Conservation (phyloP, 2,888 invertebrate genomes). For the Laothoe populi region DNA sequence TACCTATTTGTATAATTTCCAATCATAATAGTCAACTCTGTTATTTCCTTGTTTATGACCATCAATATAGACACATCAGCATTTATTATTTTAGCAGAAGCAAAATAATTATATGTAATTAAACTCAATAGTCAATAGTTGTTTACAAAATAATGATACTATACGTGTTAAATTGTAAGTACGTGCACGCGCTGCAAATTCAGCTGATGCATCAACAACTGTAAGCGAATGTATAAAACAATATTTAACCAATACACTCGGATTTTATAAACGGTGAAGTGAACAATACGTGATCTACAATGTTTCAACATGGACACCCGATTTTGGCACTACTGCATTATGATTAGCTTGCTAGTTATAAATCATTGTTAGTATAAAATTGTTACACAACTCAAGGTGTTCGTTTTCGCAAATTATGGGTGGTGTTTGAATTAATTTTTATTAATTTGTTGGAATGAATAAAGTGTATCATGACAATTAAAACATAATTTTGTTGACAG, state of each 20-base stretch:
- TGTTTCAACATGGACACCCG: conserved; percentile 76
- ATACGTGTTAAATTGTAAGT: conserved; percentile 32
- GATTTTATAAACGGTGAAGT: conserved; percentile 18
- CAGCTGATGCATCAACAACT: conserved; percentile 32
- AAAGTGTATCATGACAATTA: not conserved
- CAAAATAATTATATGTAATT: not conserved
- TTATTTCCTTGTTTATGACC: too few species aligned
- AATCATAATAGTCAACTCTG: too few species aligned
- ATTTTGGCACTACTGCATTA: conserved; percentile 54
- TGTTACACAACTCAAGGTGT: conserved; percentile 17
- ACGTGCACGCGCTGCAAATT: conserved; percentile 29
- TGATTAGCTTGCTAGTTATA: conserved; percentile 61
- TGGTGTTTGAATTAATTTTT: not conserved
- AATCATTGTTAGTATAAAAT: conserved; percentile 44
- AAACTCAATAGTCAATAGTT: not conserved
- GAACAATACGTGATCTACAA: conserved; percentile 48
- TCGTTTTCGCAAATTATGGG: not conserved
- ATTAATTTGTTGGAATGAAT: not conserved
- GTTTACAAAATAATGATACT: conserved; percentile 4
- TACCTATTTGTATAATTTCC: too few species aligned
- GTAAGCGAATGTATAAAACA: conserved; percentile 28
- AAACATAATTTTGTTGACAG: conserved; percentile 47
- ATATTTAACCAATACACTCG: not conserved
- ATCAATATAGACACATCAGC: not conserved
- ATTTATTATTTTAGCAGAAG: not conserved